Conservation (phyloP, 2,888 invertebrate species). For the Hypomecis atomaria region DNA sequence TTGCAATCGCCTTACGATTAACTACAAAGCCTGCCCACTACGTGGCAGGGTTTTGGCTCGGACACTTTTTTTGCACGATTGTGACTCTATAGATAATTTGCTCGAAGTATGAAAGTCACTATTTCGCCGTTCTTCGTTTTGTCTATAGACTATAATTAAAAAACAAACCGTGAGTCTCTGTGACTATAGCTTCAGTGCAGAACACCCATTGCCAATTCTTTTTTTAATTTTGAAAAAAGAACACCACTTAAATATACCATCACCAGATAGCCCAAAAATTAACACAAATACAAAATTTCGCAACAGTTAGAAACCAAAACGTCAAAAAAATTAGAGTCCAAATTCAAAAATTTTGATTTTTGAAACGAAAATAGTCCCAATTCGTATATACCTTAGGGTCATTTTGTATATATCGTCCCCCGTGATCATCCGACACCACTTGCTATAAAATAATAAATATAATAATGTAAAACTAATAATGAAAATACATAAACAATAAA, state of each 20-base stretch:
- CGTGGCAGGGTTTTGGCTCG: no score
- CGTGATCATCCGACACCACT: slow-evolving; percentile 86
- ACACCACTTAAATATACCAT: slow-evolving; percentile 34
- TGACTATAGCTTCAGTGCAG: slow-evolving; percentile 45
- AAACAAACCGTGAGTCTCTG: slow-evolving; percentile 39
- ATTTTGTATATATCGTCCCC: slow-evolving; percentile 92
- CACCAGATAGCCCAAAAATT: slow-evolving; percentile 45
- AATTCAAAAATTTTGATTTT: slow-evolving; percentile 43
- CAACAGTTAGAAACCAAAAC: slow-evolving; percentile 38
- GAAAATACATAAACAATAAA: slow-evolving; percentile 9
- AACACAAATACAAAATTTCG: slow-evolving; percentile 46
- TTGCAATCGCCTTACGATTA: no score
- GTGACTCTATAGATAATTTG: no score
- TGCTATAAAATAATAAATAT: slow-evolving; percentile 71
- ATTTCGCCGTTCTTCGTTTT: slow-evolving; percentile 13
- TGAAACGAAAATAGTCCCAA: slow-evolving; percentile 40
- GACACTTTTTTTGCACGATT: no score
- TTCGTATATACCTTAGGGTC: slow-evolving; percentile 87
- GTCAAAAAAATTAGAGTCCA: slow-evolving; percentile 32
- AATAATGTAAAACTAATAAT: slow-evolving; percentile 33
- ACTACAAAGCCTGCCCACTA: no score
- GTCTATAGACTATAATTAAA: slow-evolving; percentile 9
- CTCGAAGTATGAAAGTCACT: not conserved
- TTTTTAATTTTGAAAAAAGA: slow-evolving; percentile 31
- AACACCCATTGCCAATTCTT: slow-evolving; percentile 33